Conservation (phyloP, 2,113 vertebrate species). For the Empidonax alnorum region DNA sequence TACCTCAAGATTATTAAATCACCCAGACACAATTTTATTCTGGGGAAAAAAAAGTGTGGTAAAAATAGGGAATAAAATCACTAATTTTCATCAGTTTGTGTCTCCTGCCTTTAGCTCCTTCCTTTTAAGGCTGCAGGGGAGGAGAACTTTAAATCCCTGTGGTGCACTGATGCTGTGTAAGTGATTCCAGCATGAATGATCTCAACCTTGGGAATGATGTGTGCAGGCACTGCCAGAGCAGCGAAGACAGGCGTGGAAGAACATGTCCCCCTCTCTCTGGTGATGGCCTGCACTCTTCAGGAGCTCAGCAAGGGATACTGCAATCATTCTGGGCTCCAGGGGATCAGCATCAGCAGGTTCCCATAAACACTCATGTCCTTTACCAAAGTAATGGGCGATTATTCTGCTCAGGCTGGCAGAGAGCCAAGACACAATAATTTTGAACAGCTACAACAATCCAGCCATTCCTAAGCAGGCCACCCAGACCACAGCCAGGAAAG, state of each 20-base stretch:
- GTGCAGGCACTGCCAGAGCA: background rate
- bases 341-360: background rate
- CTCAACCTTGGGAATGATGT: constrained; percentile 19
- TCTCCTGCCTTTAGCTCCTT: constrained; percentile 39
- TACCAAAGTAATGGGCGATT: background rate
- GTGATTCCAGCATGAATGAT: constrained; percentile 27
- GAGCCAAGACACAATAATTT: background rate
- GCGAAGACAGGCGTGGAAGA: background rate
- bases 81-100: constrained; percentile 38
- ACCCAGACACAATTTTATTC: constrained; percentile 1
- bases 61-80: constrained; percentile 43
- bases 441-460: background rate
- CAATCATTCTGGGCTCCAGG: background rate
- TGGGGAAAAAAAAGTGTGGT: background rate
- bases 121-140: constrained; percentile 36
- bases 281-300: background rate
- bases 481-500: background rate
- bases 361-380: background rate
- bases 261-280: background rate
- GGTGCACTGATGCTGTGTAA: background rate
- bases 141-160: constrained; percentile 9
- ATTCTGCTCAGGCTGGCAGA: background rate
- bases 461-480: background rate
- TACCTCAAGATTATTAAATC: constrained; percentile 5
- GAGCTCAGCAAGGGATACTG: background rate